Base-by-base conservation (phyloP, 2,797 vertebrate species). In the Antennarius maculatus region DNA sequence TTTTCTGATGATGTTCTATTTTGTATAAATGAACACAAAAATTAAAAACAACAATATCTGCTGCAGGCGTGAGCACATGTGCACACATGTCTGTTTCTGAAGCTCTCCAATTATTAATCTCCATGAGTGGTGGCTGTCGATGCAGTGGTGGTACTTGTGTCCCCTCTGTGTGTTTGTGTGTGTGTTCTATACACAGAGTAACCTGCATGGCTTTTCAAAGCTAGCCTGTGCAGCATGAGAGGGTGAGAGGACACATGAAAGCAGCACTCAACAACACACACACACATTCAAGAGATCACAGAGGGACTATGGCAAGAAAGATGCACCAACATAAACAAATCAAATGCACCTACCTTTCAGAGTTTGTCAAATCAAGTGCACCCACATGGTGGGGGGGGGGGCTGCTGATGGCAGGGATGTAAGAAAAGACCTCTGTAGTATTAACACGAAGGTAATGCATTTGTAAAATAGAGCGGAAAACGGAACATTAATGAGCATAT, bases 181-280 rank as follows among this genome's bases (percentile, higher is more conserved):
- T 76, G 77, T 81, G 63, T 82, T 81, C 82, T 71, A 56, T 56
- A 43, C 78, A 79, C 46, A 70, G 66, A 73, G 61, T 65, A 82
- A 82, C 91, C 90, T 88, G 91, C 90, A 90, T 91, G 82, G 43
- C 57, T 78, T 87, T 92, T 93, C 90, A 94, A 93, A 92, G 91
- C 69, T 73, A 9, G 66, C 72, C 63, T 16, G 74, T 62, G 67
- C 76, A 75, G 77, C 47, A 52, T n/a, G 69, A 75, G 67, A 66
- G 60, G 84, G 61, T 65, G 73, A 87, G 81, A 74, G 83, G 81
- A 83, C 76, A 92, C 91, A 92, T 93, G 82, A 93, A 93, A 93
- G 92, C 76, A 74, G 75, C 83, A 81, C 92, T 92, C 79, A 61
- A 49, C 54, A 54, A 63, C 79, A 23, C 23, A 23, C 23, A 23